phyloP scores from a whole-genome alignment of 2,113 vertebrate species.

The rabbit (Oryctolagus cuniculus) region mOryCun1.1 NC_091443.1:80904501-80905000 shows the following conservation, averaged over 20 bases:
- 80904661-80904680: too few relatives aligned
- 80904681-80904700: too few relatives aligned
- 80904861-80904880: background rate
- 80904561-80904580: too few relatives aligned
- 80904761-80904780: background rate
- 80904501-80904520: too few relatives aligned
- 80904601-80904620: too few relatives aligned
- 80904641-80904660: too few relatives aligned
- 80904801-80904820: background rate
- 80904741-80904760: background rate
- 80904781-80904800: background rate
- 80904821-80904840: background rate
- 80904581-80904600: too few relatives aligned
- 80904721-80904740: background rate
- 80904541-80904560: too few relatives aligned
- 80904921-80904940: background rate
- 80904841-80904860: background rate
- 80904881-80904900: background rate
- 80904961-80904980: background rate
- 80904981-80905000: slow-evolving; percentile 11
- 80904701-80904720: too few relatives aligned
- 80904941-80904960: background rate
- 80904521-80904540: too few relatives aligned
- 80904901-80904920: slow-evolving; percentile 8
- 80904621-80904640: too few relatives aligned